Conservation (phyloP, 1,140 invertebrate species). For the Nilaparvata lugens region DNA sequence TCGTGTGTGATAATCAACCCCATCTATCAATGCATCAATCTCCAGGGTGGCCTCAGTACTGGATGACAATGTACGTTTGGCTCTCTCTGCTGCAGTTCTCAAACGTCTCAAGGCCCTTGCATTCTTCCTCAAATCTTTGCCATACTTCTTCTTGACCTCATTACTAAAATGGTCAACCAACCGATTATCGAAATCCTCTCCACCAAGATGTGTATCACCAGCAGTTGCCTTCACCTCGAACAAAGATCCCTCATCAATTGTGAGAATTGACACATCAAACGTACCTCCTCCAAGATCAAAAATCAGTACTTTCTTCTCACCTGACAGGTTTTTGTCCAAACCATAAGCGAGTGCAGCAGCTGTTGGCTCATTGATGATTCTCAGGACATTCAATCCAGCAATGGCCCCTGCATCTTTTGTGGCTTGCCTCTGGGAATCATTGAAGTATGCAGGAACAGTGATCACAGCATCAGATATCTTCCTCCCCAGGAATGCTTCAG, state of each 20-base stretch:
- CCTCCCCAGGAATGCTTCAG: constrained; percentile 38
- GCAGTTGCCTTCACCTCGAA: constrained; percentile 68
- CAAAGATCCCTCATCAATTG: constrained; percentile 59
- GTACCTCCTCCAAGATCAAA: constrained; percentile 99
- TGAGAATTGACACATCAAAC: constrained; percentile 95
- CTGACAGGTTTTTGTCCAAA: constrained; percentile 95
- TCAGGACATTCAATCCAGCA: constrained; percentile 59
- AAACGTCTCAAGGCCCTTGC: constrained; percentile 46
- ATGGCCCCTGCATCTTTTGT: constrained; percentile 78
- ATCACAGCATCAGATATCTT: constrained; percentile 37
- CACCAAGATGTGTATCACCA: constrained; percentile 61
- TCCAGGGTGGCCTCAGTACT: constrained; percentile 42
- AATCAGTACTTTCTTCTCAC: constrained; percentile 97
- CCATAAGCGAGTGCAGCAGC: constrained; percentile 98
- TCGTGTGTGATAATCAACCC: constrained; percentile 41
- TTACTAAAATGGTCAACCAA: constrained; percentile 55
- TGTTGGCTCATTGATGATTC: constrained; percentile 91
- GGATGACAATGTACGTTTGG: constrained; percentile 42
- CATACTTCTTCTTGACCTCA: constrained; percentile 41
- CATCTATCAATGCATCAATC: constrained; percentile 41
- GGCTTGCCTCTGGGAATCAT: constrained; percentile 83
- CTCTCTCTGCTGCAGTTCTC: constrained; percentile 48
- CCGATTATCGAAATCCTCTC: constrained; percentile 71
- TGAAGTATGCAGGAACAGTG: constrained; percentile 49
- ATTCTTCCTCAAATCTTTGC: constrained; percentile 39